A percentile compares a stretch with the other conserved stretches of the same genome.
phyloP scores from a whole-genome alignment of 1,140 invertebrate species.

The Calliopsis andreniformis region DNA sequence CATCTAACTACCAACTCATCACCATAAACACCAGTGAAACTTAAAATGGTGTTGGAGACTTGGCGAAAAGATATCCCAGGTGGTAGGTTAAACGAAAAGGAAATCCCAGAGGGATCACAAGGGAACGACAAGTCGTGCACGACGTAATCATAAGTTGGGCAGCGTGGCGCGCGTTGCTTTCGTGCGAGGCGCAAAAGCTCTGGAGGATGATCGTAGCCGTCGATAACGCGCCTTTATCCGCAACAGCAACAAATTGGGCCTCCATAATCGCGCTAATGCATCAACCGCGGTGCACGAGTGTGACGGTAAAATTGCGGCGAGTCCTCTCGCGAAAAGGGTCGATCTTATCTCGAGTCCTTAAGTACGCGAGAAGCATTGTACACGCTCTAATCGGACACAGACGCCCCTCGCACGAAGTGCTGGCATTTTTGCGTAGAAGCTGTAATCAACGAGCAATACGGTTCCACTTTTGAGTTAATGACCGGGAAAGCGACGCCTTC shows the following conservation, averaged over 20 bases:
- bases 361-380: conserved; percentile 54
- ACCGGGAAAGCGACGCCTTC: background rate
- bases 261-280: conserved; percentile 71
- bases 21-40: too few relatives aligned
- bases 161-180: conserved; percentile 29
- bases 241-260: conserved; percentile 70
- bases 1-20: too few relatives aligned
- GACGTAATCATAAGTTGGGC: conserved; percentile 39
- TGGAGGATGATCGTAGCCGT: conserved; percentile 49
- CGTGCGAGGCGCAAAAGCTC: conserved; percentile 51
- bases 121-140: conserved; percentile 47
- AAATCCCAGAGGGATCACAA: conserved; percentile 15
- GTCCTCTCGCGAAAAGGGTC: conserved; percentile 57
- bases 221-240: conserved; percentile 59
- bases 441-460: conserved; percentile 60
- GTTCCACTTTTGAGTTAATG: conserved; percentile 32
- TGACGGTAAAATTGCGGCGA: conserved; percentile 71
- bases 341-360: conserved; percentile 51
- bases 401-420: conserved; percentile 44
- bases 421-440: conserved; percentile 53
- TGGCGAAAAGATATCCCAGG: background rate
- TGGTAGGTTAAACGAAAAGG: background rate
- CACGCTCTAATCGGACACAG: conserved; percentile 40
- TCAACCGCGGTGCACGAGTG: conserved; percentile 62
- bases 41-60: background rate